A percentile compares a stretch with the other conserved stretches of the same genome.
Conservation (phyloP, 35 echinoderm and acorn worm genomes). For the Ptychodera flava region DNA sequence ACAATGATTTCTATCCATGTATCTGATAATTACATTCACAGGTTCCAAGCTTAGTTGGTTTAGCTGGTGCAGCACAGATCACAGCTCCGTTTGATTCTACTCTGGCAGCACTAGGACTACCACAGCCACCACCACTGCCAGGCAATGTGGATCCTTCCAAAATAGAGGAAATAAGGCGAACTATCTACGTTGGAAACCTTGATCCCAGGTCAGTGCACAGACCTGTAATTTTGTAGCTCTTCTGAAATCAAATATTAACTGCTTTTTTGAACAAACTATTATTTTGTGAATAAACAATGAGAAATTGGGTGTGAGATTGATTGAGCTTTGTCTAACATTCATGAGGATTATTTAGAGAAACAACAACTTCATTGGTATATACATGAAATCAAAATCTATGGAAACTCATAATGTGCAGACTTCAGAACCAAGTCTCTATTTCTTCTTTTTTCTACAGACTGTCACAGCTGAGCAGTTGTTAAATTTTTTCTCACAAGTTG, state of each 20-base stretch:
- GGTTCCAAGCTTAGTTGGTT: not conserved
- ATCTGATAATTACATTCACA: constrained; percentile 70
- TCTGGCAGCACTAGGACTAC: constrained; percentile 75
- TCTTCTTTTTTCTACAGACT: constrained; percentile 42
- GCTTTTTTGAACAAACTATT: too few species aligned
- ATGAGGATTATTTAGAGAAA: too few species aligned
- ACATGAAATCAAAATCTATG: not conserved
- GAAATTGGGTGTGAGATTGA: too few species aligned
- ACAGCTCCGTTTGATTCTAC: constrained; percentile 37
- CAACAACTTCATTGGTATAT: not conserved
- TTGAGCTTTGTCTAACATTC: too few species aligned
- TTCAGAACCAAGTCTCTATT: not conserved
- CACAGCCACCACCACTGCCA: constrained; percentile 74
- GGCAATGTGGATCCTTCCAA: constrained; percentile 92
- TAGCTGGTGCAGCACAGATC: not conserved
- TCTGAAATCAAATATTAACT: not conserved
- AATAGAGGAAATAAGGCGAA: constrained; percentile 89
- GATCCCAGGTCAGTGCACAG: constrained; percentile 72
- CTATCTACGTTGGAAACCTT: constrained; percentile 93
- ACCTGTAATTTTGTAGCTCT: not conserved
- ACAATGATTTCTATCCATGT: constrained; percentile 63
- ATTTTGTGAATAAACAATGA: too few species aligned
- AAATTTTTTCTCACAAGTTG: constrained; percentile 88
- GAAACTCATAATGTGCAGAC: not conserved
- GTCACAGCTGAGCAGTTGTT: constrained; percentile 93